phyloP scores from a whole-genome alignment of 2,113 vertebrate species.

The Seriola aureovittata region DNA sequence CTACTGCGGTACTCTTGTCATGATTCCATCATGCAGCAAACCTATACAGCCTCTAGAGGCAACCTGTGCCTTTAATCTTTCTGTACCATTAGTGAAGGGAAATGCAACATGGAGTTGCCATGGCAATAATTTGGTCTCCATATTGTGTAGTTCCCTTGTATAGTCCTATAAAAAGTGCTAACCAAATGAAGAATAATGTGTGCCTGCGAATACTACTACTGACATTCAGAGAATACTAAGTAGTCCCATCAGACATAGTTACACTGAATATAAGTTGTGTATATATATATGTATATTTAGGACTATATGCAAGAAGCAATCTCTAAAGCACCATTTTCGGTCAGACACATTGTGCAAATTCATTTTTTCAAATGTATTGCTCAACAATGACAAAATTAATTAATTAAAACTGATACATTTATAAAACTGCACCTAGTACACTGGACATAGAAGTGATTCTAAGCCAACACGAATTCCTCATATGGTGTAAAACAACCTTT shows the following conservation, averaged over 20 bases:
- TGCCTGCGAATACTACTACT: slow-evolving; percentile 66
- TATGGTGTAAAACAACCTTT: slow-evolving; percentile 49
- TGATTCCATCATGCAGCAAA: slow-evolving; percentile 87
- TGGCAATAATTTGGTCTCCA: slow-evolving; percentile 79
- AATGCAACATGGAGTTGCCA: slow-evolving; percentile 68
- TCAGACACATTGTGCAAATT: slow-evolving; percentile 78
- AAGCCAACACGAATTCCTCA: slow-evolving; percentile 57
- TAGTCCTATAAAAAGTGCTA: slow-evolving; percentile 86
- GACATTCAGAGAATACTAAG: slow-evolving; percentile 51
- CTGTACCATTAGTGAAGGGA: slow-evolving; percentile 80
- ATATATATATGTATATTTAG: slow-evolving; percentile 35
- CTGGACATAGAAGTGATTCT: slow-evolving; percentile 50
- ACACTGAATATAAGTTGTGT: slow-evolving; percentile 50
- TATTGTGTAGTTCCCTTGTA: slow-evolving; percentile 78
- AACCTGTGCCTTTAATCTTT: slow-evolving; percentile 90
- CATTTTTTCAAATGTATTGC: slow-evolving; percentile 78
- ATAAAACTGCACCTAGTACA: slow-evolving; percentile 62
- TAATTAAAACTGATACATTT: slow-evolving; percentile 66
- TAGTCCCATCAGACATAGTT: slow-evolving; percentile 54
- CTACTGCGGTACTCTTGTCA: slow-evolving; percentile 84
- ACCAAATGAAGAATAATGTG: slow-evolving; percentile 70
- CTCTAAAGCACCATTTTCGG: slow-evolving; percentile 84
- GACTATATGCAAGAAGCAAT: slow-evolving; percentile 75
- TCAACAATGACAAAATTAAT: slow-evolving; percentile 70
- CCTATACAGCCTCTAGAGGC: slow-evolving; percentile 87